Evolutionary conservation across 2,797 vertebrate genomes (phyloP).

Genomic region (Perodicticus potto): DNA sequence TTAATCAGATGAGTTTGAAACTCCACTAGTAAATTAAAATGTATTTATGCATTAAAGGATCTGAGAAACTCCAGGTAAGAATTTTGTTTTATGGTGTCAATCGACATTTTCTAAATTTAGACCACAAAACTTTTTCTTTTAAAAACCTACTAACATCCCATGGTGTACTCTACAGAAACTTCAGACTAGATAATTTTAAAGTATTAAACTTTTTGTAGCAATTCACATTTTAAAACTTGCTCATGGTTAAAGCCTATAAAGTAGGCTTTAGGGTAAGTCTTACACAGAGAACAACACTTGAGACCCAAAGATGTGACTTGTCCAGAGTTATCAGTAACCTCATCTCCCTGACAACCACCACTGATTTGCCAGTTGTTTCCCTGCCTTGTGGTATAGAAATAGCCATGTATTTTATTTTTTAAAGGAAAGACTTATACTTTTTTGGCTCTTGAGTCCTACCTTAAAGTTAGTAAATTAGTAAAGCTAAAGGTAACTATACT

Average conservation of each 20-base stretch:
- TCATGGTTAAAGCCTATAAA: conserved; percentile 22
- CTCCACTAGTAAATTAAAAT: not conserved
- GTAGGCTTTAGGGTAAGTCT: not conserved
- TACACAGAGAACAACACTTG: not conserved
- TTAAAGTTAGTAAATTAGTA: conserved; percentile 23
- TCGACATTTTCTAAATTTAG: not conserved
- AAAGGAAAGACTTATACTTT: not conserved
- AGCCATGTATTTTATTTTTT: not conserved
- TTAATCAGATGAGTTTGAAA: conserved; percentile 5
- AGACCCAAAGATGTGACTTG: conserved; percentile 19
- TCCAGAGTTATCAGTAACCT: not conserved
- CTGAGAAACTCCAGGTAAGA: conserved; percentile 5
- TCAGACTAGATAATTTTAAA: conserved; percentile 33
- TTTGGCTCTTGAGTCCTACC: not conserved
- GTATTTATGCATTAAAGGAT: not conserved
- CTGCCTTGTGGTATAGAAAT: not conserved
- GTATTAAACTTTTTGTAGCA: conserved; percentile 12
- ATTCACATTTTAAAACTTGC: not conserved
- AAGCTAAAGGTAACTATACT: not conserved
- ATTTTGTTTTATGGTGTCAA: not conserved
- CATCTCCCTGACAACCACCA: not conserved
- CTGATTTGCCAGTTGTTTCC: not conserved
- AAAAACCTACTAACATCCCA: not conserved
- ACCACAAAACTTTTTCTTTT: conserved; percentile 17
- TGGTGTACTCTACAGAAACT: not conserved